phyloP scores from a whole-genome alignment of 2,888 invertebrate species.

The Orchesella flavescens region DNA sequence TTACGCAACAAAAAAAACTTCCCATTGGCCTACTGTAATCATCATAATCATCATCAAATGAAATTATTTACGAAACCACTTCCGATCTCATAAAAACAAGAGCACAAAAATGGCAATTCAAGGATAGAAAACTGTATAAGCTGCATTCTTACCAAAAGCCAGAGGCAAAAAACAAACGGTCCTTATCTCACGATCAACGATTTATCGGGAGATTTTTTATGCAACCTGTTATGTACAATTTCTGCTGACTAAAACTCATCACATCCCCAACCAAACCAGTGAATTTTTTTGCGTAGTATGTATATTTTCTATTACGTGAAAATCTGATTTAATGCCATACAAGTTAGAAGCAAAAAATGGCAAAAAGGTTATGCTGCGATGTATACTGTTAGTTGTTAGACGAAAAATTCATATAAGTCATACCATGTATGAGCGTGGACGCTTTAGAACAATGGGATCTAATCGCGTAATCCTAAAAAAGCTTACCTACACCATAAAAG shows the following conservation, averaged over 20 bases:
- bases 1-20: too few relatives aligned
- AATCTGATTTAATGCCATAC: too few relatives aligned
- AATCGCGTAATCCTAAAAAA: not conserved
- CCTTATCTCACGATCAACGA: not conserved
- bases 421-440: too few relatives aligned
- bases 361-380: too few relatives aligned
- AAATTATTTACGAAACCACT: slow-evolving; percentile 15
- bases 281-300: too few relatives aligned
- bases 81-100: slow-evolving; percentile 21
- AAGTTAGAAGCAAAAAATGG: too few relatives aligned
- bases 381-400: too few relatives aligned
- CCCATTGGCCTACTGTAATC: not conserved
- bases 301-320: too few relatives aligned
- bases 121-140: slow-evolving; percentile 2
- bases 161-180: not conserved
- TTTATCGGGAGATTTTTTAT: not conserved
- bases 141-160: not conserved
- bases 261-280: too few relatives aligned
- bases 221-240: not conserved
- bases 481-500: not conserved
- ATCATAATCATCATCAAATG: not conserved
- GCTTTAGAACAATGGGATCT: too few relatives aligned
- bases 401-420: too few relatives aligned
- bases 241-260: too few relatives aligned
- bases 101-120: slow-evolving; percentile 11